These are phyloP conservation scores for Tragelaphus buxtoni DNA, from an alignment of 2,113 vertebrate species.

Conservation along the genomic window DNA sequence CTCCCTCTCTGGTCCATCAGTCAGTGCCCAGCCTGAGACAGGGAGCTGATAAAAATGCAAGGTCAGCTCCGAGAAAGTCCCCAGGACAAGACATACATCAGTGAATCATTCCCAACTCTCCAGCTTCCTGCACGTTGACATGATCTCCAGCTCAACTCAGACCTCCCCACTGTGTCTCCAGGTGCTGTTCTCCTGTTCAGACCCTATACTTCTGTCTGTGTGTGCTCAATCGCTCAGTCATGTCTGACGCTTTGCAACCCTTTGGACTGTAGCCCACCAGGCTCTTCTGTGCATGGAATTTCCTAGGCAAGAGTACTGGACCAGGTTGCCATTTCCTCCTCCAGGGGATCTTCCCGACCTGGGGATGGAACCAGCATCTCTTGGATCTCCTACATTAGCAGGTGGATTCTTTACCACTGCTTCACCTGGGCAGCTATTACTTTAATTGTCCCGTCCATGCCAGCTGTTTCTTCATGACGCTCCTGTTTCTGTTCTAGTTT, in stretches of 20 bases:
- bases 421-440: not conserved
- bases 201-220: rapidly evolving
- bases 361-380: not conserved
- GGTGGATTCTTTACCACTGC: not conserved
- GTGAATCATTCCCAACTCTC: rapidly evolving
- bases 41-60: not conserved
- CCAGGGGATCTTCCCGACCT: not conserved
- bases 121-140: too few relatives aligned
- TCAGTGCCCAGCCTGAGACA: not conserved
- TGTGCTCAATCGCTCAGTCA: rapidly evolving
- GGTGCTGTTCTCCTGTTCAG: not conserved
- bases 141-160: too few relatives aligned
- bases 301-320: not conserved
- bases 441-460: not conserved
- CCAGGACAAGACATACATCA: rapidly evolving
- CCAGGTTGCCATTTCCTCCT: not conserved
- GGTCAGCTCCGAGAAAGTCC: not conserved
- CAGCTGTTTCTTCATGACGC: not conserved
- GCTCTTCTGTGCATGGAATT: not conserved
- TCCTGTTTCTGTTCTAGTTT: not conserved
- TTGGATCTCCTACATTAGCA: not conserved
- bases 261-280: not conserved
- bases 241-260: not conserved
- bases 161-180: rapidly evolving
- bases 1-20: not conserved